Evolutionary conservation across 2,113 vertebrate genomes (phyloP), one percentile per base, ranked within the genome.

Genomic region (Nerophis ophidion): DNA sequence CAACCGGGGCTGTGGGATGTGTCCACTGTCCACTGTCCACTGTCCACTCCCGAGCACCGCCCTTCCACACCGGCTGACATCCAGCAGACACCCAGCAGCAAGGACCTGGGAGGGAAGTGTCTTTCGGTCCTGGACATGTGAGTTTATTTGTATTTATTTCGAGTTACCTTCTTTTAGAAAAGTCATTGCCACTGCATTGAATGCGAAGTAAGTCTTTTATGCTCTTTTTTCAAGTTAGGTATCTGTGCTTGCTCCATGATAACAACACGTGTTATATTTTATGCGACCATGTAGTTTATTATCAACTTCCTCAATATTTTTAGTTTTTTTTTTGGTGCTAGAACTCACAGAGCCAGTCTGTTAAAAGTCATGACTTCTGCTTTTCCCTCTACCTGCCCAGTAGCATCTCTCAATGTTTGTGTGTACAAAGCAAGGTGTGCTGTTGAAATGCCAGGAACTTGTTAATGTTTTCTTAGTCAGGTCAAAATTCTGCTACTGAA

Each of bases 1-100:
- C 58, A 59, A 61, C 33, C 26, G 36, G n/a, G 53, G 8, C 57
- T 56, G 54, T 49, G 65, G 63, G 75, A 69, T 59, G 57, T 72
- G 75, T 68, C 65, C 17, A 60, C 36, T 8, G n/a, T n/a, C n/a
- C n/a, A n/a, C n/a, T n/a, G n/a, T n/a, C n/a, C n/a, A n/a, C n/a
- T 72, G 75, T 68, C 65, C 17, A 60, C 36, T 8, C 15, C 12
- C 14, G 61, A 75, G 81, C 70, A 35, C 83, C 85, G 81, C 85
- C 85, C 76, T 64, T 65, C 15, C 9, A 42, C 54, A 56, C 54
- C 54, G 54, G 54, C 54, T 56, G 54, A 40, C 52, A 15, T 55
- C 52, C 52, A 38, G 52, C 52, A 55, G 15, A 4, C 34, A 40
- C 17, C 52, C 52, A 38, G 34, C 52, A 55, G 8, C 8, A 15